Evolutionary conservation across 2,888 invertebrate genomes (phyloP).

Genomic region (Biston stratarius): DNA sequence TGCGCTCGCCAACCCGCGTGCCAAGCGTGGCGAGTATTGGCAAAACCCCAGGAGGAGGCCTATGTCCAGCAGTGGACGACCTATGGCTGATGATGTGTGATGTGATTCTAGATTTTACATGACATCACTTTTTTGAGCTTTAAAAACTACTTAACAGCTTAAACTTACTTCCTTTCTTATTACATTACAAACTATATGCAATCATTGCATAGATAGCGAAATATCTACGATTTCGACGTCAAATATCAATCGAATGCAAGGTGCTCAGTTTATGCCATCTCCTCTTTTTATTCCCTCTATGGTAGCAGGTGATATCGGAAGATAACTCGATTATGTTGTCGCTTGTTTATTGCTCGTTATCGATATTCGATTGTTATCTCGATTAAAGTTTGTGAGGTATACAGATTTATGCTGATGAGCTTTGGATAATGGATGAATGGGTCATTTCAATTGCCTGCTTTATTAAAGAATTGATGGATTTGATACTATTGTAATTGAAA

Average conservation of each 20-base stretch:
- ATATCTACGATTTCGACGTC: not conserved
- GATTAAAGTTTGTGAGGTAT: conserved; percentile 16
- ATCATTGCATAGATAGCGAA: no score
- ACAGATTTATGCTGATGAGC: conserved; percentile 25
- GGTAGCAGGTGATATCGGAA: conserved; percentile 62
- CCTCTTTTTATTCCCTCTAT: not conserved
- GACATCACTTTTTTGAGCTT: no score
- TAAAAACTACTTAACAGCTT: no score
- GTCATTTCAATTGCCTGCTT: not conserved
- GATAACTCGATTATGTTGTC: conserved; percentile 45
- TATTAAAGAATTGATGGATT: not conserved
- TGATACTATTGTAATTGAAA: not conserved
- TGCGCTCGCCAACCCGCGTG: no score
- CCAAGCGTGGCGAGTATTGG: no score
- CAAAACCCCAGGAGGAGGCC: no score
- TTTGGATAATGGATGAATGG: conserved; percentile 17
- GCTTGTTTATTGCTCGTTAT: conserved; percentile 35
- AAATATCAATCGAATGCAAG: not conserved
- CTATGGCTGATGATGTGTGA: no score
- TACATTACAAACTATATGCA: no score
- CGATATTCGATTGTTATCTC: conserved; percentile 27
- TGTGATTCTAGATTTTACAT: no score
- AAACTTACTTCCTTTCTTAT: no score
- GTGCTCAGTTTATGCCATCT: not conserved
- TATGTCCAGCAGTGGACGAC: no score